phyloP scores from a whole-genome alignment of 2,113 vertebrate genomes.

The Tauraco erythrolophus region DNA sequence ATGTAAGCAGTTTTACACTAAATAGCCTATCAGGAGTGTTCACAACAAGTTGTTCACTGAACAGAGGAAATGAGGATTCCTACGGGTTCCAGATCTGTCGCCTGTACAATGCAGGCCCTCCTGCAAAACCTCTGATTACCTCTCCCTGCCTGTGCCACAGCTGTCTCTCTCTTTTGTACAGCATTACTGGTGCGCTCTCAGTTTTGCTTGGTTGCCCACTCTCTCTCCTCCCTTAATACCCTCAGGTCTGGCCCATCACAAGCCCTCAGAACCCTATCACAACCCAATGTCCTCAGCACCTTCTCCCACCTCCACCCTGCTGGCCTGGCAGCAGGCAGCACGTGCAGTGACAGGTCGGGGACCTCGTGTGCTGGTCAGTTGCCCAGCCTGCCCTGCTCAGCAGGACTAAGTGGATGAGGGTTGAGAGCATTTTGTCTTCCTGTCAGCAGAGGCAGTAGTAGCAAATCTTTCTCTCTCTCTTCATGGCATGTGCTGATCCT shows the following conservation, averaged over 20 bases:
- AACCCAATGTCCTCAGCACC: neutral
- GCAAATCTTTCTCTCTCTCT: neutral
- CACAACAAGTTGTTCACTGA: neutral
- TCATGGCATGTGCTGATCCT: neutral
- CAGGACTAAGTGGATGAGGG: neutral
- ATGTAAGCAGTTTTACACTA: slow-evolving; percentile 27
- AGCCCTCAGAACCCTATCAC: neutral
- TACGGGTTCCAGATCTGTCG: neutral
- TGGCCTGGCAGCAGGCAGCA: neutral
- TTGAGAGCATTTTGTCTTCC: neutral
- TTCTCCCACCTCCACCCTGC: neutral
- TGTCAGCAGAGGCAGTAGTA: neutral
- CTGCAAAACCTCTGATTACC: neutral
- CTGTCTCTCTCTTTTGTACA: neutral
- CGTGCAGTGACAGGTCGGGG: neutral
- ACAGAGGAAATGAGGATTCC: neutral
- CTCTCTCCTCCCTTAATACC: neutral
- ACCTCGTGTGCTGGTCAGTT: neutral
- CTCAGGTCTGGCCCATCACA: neutral
- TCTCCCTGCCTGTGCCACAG: neutral
- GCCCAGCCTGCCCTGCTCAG: neutral
- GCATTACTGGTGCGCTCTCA: neutral
- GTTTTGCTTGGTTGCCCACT: neutral
- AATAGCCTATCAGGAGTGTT: neutral
- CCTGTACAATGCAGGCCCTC: neutral